phyloP scores from a whole-genome alignment of 1,140 invertebrate species.

The Meloidogyne floridensis region DNA sequence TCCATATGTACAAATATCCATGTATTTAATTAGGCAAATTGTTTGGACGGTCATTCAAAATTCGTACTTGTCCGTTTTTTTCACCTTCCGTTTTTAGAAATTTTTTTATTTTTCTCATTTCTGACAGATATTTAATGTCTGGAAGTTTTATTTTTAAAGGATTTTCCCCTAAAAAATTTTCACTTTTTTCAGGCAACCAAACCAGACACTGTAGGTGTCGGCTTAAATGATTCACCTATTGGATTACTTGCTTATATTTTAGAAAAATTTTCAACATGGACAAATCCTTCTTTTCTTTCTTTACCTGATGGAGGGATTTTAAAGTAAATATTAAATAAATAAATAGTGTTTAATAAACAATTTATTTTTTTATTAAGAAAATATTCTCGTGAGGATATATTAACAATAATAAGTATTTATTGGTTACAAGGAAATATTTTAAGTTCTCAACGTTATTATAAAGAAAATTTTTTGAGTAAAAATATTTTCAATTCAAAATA shows the following conservation, averaged over 20 bases:
- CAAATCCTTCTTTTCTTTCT: slow-evolving; percentile 68
- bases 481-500: slow-evolving; percentile 25
- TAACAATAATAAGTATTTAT: slow-evolving; percentile 87
- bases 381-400: slow-evolving; percentile 75
- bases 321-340: slow-evolving; percentile 3
- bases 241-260: slow-evolving; percentile 80
- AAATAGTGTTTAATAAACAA: not conserved
- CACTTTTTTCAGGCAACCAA: slow-evolving; percentile 27
- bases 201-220: slow-evolving; percentile 79
- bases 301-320: slow-evolving; percentile 72
- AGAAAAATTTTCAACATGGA: slow-evolving; percentile 82
- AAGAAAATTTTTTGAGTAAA: slow-evolving; percentile 32
- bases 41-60: too few relatives aligned
- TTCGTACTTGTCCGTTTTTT: too few relatives aligned
- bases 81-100: too few relatives aligned
- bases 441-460: slow-evolving; percentile 44
- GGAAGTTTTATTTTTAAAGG: too few relatives aligned
- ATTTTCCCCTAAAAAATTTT: too few relatives aligned
- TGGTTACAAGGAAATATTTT: slow-evolving; percentile 70
- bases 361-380: slow-evolving; percentile 69
- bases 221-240: slow-evolving; percentile 70
- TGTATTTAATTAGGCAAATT: too few relatives aligned
- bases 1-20: too few relatives aligned
- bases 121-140: too few relatives aligned
- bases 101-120: too few relatives aligned